Evolutionary conservation across 2,113 vertebrate genomes (phyloP).

Genomic region (Sceloporus undulatus): DNA sequence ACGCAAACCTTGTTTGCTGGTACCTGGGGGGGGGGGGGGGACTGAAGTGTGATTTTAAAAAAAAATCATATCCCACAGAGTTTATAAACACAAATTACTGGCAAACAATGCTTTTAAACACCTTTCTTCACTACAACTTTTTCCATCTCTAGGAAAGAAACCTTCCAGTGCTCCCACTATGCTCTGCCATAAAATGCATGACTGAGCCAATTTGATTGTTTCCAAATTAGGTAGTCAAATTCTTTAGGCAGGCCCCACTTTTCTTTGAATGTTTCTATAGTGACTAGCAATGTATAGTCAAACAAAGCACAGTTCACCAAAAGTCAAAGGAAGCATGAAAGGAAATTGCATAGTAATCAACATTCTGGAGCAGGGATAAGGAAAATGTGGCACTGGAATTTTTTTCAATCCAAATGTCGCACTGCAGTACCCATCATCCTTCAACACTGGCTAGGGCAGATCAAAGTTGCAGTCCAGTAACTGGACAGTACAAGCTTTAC

Average conservation of each 20-base stretch:
- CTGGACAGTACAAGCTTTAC: too few species aligned
- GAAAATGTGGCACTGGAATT: background rate
- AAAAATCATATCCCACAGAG: background rate
- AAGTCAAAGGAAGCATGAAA: background rate
- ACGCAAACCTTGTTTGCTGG: background rate
- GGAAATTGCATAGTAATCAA: background rate
- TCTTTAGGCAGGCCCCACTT: background rate
- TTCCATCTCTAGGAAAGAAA: background rate
- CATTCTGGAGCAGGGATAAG: background rate
- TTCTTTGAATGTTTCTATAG: background rate
- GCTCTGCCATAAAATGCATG: background rate
- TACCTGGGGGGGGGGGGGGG: background rate
- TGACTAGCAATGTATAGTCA: background rate
- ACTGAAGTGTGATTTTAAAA: background rate
- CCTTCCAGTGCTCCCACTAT: background rate
- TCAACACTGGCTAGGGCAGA: too few species aligned
- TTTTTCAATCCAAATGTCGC: too few species aligned
- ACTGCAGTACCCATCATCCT: too few species aligned
- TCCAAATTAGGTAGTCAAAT: background rate
- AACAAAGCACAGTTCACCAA: constrained; percentile 9
- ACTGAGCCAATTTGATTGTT: constrained; percentile 23
- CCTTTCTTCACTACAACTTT: background rate
- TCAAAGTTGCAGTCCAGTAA: too few species aligned
- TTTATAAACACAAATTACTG: background rate
- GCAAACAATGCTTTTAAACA: constrained; percentile 24